A percentile compares a stretch with the other conserved stretches of the same genome.
Conservation (phyloP, 2,113 vertebrate species). For the Porphyrio hochstetteri region DNA sequence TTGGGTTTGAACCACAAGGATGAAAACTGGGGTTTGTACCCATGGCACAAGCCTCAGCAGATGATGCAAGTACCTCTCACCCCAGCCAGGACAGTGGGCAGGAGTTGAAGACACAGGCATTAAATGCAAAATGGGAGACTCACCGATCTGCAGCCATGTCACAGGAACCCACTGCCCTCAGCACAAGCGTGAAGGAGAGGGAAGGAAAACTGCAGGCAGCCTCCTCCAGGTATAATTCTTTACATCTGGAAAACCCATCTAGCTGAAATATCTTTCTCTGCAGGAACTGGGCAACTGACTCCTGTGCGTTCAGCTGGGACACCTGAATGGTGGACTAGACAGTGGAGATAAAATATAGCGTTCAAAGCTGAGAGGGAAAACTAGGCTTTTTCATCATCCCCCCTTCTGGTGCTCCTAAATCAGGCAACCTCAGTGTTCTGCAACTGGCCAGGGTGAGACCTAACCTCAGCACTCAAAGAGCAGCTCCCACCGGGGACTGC, state of each 20-base stretch:
- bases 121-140: not conserved
- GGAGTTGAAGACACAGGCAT: accelerated
- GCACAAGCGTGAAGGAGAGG: not conserved
- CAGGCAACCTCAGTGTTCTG: not conserved
- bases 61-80: not conserved
- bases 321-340: not conserved
- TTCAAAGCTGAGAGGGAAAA: not conserved
- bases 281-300: not conserved
- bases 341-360: not conserved
- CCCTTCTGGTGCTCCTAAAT: not conserved
- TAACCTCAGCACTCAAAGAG: not conserved
- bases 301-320: not conserved
- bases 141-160: not conserved
- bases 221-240: conserved; percentile 25
- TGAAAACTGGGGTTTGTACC: not conserved
- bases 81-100: not conserved
- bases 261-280: conserved; percentile 38
- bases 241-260: conserved; percentile 13
- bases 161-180: not conserved
- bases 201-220: conserved; percentile 11
- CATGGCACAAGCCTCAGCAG: not conserved
- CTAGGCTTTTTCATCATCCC: not conserved
- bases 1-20: not conserved
- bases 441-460: accelerated
- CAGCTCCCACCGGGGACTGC: not conserved